These are phyloP conservation scores for Tenthredo mesomela DNA, from an alignment of 2,888 invertebrate species.

Conservation along the genomic window DNA sequence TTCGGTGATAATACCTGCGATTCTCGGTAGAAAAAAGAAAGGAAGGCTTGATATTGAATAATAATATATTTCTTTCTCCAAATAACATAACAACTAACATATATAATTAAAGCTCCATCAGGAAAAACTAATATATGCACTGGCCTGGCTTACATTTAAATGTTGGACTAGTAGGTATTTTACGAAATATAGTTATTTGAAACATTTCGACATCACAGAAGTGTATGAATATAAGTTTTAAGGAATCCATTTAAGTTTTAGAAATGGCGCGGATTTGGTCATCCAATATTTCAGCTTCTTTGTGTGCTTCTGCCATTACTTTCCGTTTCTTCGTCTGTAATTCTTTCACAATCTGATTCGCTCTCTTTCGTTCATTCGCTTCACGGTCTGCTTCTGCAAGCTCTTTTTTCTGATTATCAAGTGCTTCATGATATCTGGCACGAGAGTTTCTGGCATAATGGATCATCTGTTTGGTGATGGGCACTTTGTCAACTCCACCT, in stretches of 20 bases:
- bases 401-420: constrained; percentile 24
- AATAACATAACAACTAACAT: no score
- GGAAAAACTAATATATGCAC: no score
- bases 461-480: constrained; percentile 40
- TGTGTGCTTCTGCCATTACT: constrained; percentile 31
- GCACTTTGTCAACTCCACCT: constrained; percentile 48
- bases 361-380: constrained; percentile 40
- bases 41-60: no score
- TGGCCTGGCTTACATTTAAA: no score
- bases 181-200: not conserved
- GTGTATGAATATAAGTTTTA: constrained; percentile 13
- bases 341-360: constrained; percentile 30
- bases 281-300: constrained; percentile 23
- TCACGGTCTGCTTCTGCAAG: constrained; percentile 8
- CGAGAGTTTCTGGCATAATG: constrained; percentile 45
- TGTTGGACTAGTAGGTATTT: no score
- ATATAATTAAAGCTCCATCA: no score
- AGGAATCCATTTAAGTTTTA: not conserved
- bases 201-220: not conserved
- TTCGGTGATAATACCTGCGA: no score
- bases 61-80: no score
- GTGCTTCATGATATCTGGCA: constrained; percentile 26
- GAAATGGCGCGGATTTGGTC: constrained; percentile 8
- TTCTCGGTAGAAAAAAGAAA: no score
- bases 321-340: constrained; percentile 47